Conservation (phyloP, 2,888 invertebrate genomes). For the Nesidiocoris tenuis region DNA sequence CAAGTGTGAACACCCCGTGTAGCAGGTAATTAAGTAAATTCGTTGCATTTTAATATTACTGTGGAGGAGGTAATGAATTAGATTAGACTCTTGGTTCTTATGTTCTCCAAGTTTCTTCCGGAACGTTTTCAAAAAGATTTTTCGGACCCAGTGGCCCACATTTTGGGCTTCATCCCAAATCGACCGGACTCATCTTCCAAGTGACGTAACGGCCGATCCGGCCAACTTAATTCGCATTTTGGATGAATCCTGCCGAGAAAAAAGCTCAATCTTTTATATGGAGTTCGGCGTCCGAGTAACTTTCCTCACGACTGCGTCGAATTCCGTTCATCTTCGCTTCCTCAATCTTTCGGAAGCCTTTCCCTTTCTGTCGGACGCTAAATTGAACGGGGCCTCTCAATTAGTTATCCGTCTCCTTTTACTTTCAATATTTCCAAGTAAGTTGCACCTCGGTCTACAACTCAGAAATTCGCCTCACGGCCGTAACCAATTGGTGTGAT, state of each 20-base stretch:
- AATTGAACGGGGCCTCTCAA: background rate
- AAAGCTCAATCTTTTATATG: background rate
- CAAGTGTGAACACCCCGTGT: no score
- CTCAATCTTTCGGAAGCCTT: background rate
- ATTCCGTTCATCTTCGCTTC: background rate
- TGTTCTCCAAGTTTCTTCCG: no score
- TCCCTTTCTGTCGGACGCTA: background rate
- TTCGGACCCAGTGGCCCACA: no score
- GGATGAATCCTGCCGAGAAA: background rate
- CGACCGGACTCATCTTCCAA: background rate
- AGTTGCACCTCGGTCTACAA: no score
- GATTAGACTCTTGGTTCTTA: no score
- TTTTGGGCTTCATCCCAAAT: no score
- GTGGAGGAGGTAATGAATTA: no score
- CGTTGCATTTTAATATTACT: no score
- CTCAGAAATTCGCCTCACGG: no score
- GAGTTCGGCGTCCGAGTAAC: background rate
- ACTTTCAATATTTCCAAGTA: background rate
- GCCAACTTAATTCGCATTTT: background rate
- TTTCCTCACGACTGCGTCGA: background rate
- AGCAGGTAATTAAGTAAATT: no score
- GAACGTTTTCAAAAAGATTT: no score
- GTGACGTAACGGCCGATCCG: background rate
- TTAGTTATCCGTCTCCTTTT: background rate
- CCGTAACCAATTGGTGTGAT: no score